A percentile compares a stretch with the other conserved stretches of the same genome.
Evolutionary conservation across 2,113 vertebrate species (phyloP).

Genomic region (Myocastor coypus): DNA sequence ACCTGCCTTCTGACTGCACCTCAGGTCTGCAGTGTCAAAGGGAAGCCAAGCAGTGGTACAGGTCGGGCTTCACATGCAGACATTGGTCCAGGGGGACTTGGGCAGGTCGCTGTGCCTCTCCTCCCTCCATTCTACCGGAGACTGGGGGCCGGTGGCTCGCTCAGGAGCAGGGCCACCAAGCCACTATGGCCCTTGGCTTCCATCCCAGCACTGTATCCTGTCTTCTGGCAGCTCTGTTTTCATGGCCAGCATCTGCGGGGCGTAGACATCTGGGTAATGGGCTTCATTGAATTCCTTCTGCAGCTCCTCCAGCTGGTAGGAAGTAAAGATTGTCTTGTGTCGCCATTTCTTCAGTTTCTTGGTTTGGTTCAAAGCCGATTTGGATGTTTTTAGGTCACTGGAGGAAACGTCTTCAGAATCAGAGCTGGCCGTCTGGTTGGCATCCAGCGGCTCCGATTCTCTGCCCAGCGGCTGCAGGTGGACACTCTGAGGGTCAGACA

Average conservation of each 20-base stretch:
- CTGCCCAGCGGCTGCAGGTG: slow-evolving; percentile 93
- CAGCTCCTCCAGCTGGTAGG: slow-evolving; percentile 98
- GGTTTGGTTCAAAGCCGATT: slow-evolving; percentile 95
- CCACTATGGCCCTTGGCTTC: too few species aligned
- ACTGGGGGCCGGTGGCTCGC: too few species aligned
- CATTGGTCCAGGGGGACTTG: too few species aligned
- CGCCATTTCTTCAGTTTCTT: slow-evolving; percentile 99
- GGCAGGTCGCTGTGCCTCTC: too few species aligned
- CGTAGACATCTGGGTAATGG: slow-evolving; percentile 99
- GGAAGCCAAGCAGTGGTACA: too few species aligned
- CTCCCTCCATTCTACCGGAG: too few species aligned
- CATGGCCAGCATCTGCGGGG: slow-evolving; percentile 99
- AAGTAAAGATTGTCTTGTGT: slow-evolving; percentile 99
- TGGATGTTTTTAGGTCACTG: slow-evolving; percentile 95
- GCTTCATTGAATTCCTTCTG: slow-evolving; percentile 99
- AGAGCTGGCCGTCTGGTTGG: slow-evolving; percentile 95
- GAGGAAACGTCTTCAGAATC: slow-evolving; percentile 98
- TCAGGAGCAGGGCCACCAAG: too few species aligned
- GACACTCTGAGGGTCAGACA: slow-evolving; percentile 94
- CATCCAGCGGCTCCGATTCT: slow-evolving; percentile 90
- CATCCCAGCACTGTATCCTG: slow-evolving; percentile 99
- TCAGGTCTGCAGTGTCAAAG: too few species aligned
- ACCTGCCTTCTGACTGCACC: too few species aligned
- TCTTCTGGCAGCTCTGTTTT: slow-evolving; percentile 99
- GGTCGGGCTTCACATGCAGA: too few species aligned